A percentile compares a stretch with the other conserved stretches of the same genome.
Evolutionary conservation across 92 coral and sea anemone genomes (phyloP).

Genomic region (Plumapathes pennacea): DNA sequence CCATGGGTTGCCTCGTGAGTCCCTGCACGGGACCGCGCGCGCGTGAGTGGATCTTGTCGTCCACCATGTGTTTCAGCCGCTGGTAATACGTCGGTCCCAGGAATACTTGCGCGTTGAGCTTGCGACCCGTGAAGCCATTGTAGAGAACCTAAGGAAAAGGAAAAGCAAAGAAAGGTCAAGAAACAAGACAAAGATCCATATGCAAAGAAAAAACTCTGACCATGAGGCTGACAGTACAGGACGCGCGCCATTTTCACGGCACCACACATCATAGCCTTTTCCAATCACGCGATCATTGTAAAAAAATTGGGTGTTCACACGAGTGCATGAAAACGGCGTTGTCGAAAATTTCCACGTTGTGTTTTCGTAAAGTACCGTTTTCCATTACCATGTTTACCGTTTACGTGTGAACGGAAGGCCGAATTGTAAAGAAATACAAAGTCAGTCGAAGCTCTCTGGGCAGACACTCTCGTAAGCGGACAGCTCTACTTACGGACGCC

Average conservation of each 20-base stretch:
- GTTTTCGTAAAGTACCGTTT: too few relatives aligned
- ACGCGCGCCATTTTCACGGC: neutral
- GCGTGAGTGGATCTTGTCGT: conserved; percentile 97
- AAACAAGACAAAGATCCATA: neutral
- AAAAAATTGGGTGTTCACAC: too few relatives aligned
- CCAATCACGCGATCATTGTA: too few relatives aligned
- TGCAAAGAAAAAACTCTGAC: neutral
- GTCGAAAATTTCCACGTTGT: too few relatives aligned
- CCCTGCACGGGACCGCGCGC: conserved; percentile 97
- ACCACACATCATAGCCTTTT: too few relatives aligned
- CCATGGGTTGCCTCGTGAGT: conserved; percentile 98
- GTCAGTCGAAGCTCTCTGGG: too few relatives aligned
- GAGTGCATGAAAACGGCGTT: too few relatives aligned
- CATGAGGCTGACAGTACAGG: neutral
- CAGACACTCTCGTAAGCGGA: too few relatives aligned
- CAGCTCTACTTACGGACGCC: too few relatives aligned
- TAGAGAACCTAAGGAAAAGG: conserved; percentile 72
- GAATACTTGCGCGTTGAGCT: conserved; percentile 96
- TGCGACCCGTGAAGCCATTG: conserved; percentile 99
- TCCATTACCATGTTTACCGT: too few relatives aligned
- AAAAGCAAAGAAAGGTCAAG: neutral
- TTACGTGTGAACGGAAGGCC: too few relatives aligned
- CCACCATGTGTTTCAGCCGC: conserved; percentile 98
- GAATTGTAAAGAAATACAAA: too few relatives aligned
- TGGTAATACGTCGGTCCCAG: conserved; percentile 98